phyloP scores from a whole-genome alignment of 2,888 invertebrate species.

The Cephus rjabovi region DNA sequence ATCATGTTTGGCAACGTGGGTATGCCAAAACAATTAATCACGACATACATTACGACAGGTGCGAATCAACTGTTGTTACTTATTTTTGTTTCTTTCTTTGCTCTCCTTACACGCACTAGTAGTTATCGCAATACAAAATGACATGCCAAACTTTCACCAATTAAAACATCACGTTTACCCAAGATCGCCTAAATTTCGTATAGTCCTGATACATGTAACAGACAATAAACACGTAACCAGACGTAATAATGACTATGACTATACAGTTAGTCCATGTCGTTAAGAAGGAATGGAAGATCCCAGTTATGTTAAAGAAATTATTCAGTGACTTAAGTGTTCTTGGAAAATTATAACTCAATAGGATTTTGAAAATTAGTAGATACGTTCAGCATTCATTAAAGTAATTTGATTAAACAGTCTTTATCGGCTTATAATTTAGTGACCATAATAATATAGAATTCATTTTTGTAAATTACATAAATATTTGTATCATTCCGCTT shows the following conservation, averaged over 20 bases:
- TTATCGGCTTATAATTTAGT: not conserved
- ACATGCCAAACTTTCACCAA: not conserved
- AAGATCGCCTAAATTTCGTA: not conserved
- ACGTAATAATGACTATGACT: not conserved
- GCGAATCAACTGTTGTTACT: not conserved
- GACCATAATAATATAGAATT: not conserved
- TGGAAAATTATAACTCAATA: not conserved
- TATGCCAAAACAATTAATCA: conserved; percentile 6
- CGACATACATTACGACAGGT: conserved; percentile 8
- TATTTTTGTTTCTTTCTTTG: not conserved
- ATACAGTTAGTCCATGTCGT: not conserved
- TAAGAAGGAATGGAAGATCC: not conserved
- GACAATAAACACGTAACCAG: not conserved
- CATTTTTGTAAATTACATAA: not conserved
- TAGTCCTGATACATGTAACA: not conserved
- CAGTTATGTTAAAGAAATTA: not conserved
- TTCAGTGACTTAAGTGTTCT: not conserved
- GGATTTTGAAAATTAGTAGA: not conserved
- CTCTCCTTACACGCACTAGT: not conserved
- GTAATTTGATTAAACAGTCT: not conserved
- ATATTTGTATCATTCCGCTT: not conserved
- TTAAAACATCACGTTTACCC: not conserved
- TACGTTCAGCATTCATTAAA: not conserved
- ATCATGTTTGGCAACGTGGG: not conserved
- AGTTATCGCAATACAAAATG: not conserved